Evolutionary conservation across 1,140 invertebrate genomes (phyloP).

Genomic region (Polyergus mexicanus): DNA sequence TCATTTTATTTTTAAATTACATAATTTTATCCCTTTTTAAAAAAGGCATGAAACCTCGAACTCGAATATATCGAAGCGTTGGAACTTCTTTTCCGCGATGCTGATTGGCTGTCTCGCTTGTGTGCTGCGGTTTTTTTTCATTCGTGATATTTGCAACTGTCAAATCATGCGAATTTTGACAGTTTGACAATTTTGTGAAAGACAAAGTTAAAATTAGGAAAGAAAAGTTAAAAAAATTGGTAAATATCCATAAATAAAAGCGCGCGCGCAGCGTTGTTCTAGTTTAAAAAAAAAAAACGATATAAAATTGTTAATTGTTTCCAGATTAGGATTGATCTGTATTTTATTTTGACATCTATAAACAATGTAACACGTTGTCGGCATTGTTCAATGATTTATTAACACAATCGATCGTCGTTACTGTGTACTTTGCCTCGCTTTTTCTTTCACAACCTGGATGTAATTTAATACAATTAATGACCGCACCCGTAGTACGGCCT

Average conservation of each 20-base stretch:
- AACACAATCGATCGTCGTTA: conserved; percentile 33
- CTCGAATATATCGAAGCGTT: too few relatives aligned
- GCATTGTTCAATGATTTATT: conserved; percentile 23
- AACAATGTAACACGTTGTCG: not conserved
- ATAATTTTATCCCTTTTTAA: not conserved
- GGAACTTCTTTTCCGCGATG: too few relatives aligned
- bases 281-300: not conserved
- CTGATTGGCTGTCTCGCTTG: too few relatives aligned
- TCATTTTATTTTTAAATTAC: not conserved
- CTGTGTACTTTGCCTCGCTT: conserved; percentile 33
- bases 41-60: too few relatives aligned
- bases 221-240: too few relatives aligned
- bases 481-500: conserved; percentile 47
- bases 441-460: conserved; percentile 28
- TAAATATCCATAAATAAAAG: too few relatives aligned
- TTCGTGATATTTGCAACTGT: too few relatives aligned
- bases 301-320: not conserved
- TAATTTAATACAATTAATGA: conserved; percentile 65
- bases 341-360: not conserved
- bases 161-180: too few relatives aligned
- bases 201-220: too few relatives aligned
- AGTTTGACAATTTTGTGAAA: too few relatives aligned
- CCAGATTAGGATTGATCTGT: not conserved
- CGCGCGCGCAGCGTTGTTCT: too few relatives aligned
- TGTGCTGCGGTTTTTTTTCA: too few relatives aligned